phyloP scores from a whole-genome alignment of 1,140 invertebrate genomes.

The Cryptotermes secundus region DNA sequence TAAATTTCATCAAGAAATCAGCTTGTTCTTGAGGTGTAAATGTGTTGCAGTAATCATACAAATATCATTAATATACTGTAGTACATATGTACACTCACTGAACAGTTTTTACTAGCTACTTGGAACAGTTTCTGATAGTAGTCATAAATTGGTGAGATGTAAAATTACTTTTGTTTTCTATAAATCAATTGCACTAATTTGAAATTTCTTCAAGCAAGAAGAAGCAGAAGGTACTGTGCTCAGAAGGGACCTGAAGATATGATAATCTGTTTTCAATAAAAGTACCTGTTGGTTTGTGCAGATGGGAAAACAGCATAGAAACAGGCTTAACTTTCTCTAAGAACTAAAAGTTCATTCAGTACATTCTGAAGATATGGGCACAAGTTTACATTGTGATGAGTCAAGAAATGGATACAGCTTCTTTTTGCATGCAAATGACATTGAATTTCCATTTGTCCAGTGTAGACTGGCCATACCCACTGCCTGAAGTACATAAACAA shows the following conservation, averaged over 20 bases:
- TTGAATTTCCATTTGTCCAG: too few relatives aligned
- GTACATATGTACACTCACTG: not conserved
- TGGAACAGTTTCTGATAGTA: not conserved
- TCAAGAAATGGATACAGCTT: too few relatives aligned
- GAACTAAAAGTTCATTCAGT: too few relatives aligned
- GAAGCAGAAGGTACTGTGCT: not conserved
- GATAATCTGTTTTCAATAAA: not conserved
- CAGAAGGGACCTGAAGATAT: not conserved
- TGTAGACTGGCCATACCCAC: too few relatives aligned
- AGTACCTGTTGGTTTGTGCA: not conserved
- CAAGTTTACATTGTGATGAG: too few relatives aligned
- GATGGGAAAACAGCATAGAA: too few relatives aligned
- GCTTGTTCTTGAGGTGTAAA: not conserved
- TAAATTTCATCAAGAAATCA: conserved; percentile 84
- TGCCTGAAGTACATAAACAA: too few relatives aligned
- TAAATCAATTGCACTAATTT: not conserved
- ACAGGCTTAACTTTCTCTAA: too few relatives aligned
- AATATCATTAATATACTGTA: too few relatives aligned
- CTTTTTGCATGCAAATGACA: too few relatives aligned
- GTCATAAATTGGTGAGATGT: not conserved
- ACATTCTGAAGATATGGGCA: too few relatives aligned
- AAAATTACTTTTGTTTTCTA: not conserved
- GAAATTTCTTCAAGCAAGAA: not conserved
- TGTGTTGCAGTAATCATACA: not conserved
- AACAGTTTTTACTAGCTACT: too few relatives aligned